Evolutionary conservation across 2,113 vertebrate species (phyloP), one percentile per base, ranked within the genome.

Genomic region (Embiotoca jacksoni): DNA sequence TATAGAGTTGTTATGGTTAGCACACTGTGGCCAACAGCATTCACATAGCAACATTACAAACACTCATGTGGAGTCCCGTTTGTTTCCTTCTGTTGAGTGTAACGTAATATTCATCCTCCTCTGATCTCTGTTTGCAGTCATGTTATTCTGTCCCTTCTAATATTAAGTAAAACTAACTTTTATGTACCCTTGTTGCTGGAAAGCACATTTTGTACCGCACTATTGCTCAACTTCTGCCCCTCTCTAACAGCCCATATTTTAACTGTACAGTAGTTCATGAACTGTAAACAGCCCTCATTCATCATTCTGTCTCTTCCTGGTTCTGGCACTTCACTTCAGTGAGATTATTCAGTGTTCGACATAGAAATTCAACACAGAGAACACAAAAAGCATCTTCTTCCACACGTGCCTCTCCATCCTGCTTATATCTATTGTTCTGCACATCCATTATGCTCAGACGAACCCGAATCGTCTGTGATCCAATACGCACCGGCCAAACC

Each of bases 241-340:
- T 36, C 49, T 80, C 32, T 72, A 78, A 70, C 60, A 77, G 60
- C 63, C 54, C 74, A 80, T 79, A 78, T 83, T 83, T 80, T 69
- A 58, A 64, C 78, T 60, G 59, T 59, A 71, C 76, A 80, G 56
- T 47, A 76, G 76, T 72, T 87, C 75, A 54, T 81, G 81, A 84
- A 64, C 75, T 78, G 36, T 50, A 65, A 15, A 49, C 70, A 54
- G 39, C 1, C 1, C 63, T 70, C 75, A 37, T 87, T 52, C 70
- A 78, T 88, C 83, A 81, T 75, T 35, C 75, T 78, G 52, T 56
- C 72, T 39, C 77, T 74, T 47, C 49, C 56, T 56, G 14, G 66
- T 62, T 33, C 70, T 75, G 60, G 11, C 70, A 69, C 52, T 64
- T 71, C 33, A 56, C 62, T 83, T 55, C 41, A 31, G 53, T 37